These are phyloP conservation scores for Xylocampa areola DNA, from an alignment of 2,888 invertebrate species.

Conservation along the genomic window DNA sequence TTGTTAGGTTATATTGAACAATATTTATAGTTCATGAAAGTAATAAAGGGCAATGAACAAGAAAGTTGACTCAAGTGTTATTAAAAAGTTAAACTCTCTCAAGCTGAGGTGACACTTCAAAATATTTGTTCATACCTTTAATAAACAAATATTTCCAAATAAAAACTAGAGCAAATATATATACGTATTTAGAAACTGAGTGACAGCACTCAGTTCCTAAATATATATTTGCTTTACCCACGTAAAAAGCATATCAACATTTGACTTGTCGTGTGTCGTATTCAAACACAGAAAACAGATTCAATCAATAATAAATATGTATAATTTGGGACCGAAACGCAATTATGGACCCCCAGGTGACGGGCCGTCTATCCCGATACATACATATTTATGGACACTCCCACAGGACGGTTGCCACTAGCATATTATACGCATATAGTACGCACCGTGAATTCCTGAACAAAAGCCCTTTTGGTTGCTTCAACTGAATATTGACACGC, in stretches of 20 bases:
- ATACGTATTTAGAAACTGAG: slow-evolving; percentile 2
- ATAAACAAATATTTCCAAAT: too few relatives aligned
- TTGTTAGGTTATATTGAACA: too few relatives aligned
- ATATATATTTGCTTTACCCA: slow-evolving; percentile 1
- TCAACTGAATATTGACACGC: slow-evolving; percentile 59
- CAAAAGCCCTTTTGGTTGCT: slow-evolving; percentile 64
- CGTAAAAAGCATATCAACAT: slow-evolving; percentile 8
- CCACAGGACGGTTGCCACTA: slow-evolving; percentile 62
- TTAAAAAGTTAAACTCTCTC: neutral
- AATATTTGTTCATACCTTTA: too few relatives aligned
- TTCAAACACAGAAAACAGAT: slow-evolving; percentile 40
- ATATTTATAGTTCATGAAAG: too few relatives aligned
- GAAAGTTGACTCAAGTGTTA: too few relatives aligned
- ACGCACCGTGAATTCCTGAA: slow-evolving; percentile 64
- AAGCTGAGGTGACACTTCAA: neutral
- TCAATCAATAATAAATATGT: slow-evolving; percentile 66
- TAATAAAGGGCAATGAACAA: neutral
- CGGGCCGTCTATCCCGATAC: slow-evolving; percentile 64
- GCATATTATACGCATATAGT: slow-evolving; percentile 63
- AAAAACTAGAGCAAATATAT: neutral
- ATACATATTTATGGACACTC: slow-evolving; percentile 77
- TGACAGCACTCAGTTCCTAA: slow-evolving; percentile 2
- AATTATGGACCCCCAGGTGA: slow-evolving; percentile 78
- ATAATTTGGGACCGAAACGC: slow-evolving; percentile 69
- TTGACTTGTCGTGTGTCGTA: slow-evolving; percentile 18